phyloP scores from a whole-genome alignment of 2,888 invertebrate genomes.

The Orchesella flavescens region DNA sequence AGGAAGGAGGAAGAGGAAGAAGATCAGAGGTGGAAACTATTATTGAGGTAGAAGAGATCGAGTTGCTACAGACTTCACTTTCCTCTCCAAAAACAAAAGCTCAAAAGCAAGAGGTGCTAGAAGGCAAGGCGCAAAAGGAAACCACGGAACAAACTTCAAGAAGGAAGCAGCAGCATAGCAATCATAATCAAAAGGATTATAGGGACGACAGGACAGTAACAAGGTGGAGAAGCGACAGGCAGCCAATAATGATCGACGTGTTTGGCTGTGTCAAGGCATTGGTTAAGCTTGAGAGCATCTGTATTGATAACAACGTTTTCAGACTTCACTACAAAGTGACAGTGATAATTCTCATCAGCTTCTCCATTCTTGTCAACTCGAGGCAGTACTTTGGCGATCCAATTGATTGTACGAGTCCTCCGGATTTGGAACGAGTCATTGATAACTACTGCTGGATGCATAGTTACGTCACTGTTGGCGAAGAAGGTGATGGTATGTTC shows the following conservation, averaged over 20 bases:
- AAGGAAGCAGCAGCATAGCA: too few species aligned
- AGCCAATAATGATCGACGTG: slow-evolving; percentile 79
- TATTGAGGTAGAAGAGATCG: slow-evolving; percentile 58
- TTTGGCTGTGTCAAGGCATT: slow-evolving; percentile 80
- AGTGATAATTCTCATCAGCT: slow-evolving; percentile 82
- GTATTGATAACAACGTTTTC: slow-evolving; percentile 85
- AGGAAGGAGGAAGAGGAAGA: slow-evolving; percentile 59
- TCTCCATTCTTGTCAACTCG: slow-evolving; percentile 84
- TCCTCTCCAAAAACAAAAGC: neutral
- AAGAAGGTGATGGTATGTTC: slow-evolving; percentile 63
- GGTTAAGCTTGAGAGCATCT: slow-evolving; percentile 79
- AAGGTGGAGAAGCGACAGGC: slow-evolving; percentile 54
- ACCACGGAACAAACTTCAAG: neutral
- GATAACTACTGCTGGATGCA: slow-evolving; percentile 86
- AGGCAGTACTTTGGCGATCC: slow-evolving; percentile 91
- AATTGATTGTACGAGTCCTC: slow-evolving; percentile 80
- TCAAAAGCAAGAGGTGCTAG: slow-evolving; percentile 18
- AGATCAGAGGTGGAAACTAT: slow-evolving; percentile 64
- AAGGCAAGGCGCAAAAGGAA: neutral
- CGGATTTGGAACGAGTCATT: slow-evolving; percentile 79
- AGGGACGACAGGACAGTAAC: slow-evolving; percentile 44
- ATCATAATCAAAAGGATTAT: slow-evolving; percentile 5
- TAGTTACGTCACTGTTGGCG: slow-evolving; percentile 66
- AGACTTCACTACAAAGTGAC: slow-evolving; percentile 84
- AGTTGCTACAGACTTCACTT: neutral